A percentile compares a stretch with the other conserved stretches of the same genome.
Conservation (phyloP, 2,797 vertebrate species). For the Cirrhinus mrigala region DNA sequence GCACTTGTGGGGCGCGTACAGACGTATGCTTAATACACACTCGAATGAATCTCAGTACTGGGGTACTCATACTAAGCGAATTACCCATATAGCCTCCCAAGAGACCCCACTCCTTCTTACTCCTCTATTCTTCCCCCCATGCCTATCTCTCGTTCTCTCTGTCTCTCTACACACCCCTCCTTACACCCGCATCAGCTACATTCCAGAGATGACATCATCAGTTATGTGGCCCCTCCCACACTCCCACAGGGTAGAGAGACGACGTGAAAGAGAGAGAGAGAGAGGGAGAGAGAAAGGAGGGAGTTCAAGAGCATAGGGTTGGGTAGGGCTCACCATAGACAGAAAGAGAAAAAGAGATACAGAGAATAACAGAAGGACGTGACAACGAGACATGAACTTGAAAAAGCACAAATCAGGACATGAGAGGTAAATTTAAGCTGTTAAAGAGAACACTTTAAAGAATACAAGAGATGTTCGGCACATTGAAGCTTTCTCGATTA, state of each 20-base stretch:
- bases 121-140: slow-evolving; percentile 21
- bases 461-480: slow-evolving; percentile 1
- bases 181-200: slow-evolving; percentile 76
- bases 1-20: slow-evolving; percentile 10
- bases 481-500: slow-evolving; percentile 25
- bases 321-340: slow-evolving; percentile 58
- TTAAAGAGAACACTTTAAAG: background rate
- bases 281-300: slow-evolving; percentile 66
- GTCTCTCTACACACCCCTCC: slow-evolving; percentile 63
- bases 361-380: slow-evolving; percentile 46
- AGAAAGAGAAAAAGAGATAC: slow-evolving; percentile 57
- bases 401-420: slow-evolving; percentile 37
- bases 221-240: slow-evolving; percentile 73
- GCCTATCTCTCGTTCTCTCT: slow-evolving; percentile 49
- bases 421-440: slow-evolving; percentile 41
- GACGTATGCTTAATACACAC: too few species aligned
- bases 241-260: slow-evolving; percentile 78
- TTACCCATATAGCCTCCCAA: slow-evolving; percentile 28
- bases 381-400: slow-evolving; percentile 39
- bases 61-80: background rate
- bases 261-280: slow-evolving; percentile 56
- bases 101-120: slow-evolving; percentile 26
- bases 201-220: slow-evolving; percentile 83
- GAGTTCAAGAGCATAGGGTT: slow-evolving; percentile 58
- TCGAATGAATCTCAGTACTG: slow-evolving; percentile 32